Percentiles rank a stretch among this genome's conserved stretches.
These are phyloP conservation scores for Hylaeus volcanicus DNA, from an alignment of 1,140 invertebrate genomes.

Conservation along the genomic window DNA sequence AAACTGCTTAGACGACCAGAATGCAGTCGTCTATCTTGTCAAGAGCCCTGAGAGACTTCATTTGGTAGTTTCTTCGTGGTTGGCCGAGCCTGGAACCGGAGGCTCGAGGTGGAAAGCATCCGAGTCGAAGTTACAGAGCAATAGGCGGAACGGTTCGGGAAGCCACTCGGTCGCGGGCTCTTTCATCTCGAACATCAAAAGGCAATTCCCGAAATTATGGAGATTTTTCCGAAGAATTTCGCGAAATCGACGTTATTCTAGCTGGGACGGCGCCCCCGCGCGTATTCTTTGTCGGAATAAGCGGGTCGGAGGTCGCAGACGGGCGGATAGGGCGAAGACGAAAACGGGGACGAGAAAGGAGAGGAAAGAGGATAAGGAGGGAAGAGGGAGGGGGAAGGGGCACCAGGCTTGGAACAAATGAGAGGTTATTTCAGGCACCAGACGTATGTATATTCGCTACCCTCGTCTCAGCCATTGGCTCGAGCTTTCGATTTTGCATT, in stretches of 20 bases:
- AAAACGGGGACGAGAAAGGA: conserved; percentile 27
- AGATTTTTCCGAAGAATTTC: conserved; percentile 76
- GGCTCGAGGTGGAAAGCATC: conserved; percentile 18
- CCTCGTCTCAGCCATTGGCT: conserved; percentile 34
- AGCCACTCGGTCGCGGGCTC: conserved; percentile 61
- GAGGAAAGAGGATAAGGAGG: neutral
- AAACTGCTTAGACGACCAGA: no score
- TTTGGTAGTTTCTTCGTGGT: conserved; percentile 47
- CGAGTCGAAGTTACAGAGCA: conserved; percentile 41
- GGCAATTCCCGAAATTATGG: conserved; percentile 79
- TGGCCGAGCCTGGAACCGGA: conserved; percentile 57
- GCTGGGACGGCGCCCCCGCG: conserved; percentile 25
- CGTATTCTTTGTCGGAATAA: conserved; percentile 68
- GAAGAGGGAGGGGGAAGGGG: neutral
- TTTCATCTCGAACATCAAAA: conserved; percentile 80
- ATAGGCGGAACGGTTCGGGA: conserved; percentile 46
- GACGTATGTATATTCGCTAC: conserved; percentile 36
- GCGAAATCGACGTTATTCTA: conserved; percentile 71
- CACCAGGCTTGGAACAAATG: conserved; percentile 67
- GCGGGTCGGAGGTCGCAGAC: conserved; percentile 38
- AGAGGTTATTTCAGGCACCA: conserved; percentile 58
- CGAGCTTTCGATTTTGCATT: conserved; percentile 42
- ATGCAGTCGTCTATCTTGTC: no score
- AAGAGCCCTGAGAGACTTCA: neutral
- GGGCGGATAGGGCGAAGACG: conserved; percentile 15